Evolutionary conservation across 2,797 vertebrate species (phyloP).

Genomic region (Enteromius anoplus): DNA sequence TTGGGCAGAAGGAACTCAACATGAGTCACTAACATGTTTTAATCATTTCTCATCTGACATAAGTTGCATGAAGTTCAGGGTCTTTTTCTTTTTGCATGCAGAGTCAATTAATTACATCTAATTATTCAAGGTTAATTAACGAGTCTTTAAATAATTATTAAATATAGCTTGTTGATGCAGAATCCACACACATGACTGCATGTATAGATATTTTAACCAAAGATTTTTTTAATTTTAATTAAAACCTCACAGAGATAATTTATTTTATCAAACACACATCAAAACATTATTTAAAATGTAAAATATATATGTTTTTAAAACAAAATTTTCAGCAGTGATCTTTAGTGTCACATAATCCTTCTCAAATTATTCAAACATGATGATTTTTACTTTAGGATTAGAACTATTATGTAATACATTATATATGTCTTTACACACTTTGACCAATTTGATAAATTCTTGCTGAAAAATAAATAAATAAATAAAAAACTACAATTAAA

Average conservation of each 20-base stretch:
- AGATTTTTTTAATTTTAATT: too few relatives aligned
- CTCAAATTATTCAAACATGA: neutral
- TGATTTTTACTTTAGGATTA: neutral
- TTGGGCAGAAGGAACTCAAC: slow-evolving; percentile 44
- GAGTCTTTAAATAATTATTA: slow-evolving; percentile 4
- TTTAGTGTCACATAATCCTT: neutral
- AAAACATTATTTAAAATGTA: too few relatives aligned
- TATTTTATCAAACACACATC: too few relatives aligned
- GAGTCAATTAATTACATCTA: slow-evolving; percentile 52
- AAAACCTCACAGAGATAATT: too few relatives aligned
- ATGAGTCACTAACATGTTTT: slow-evolving; percentile 54
- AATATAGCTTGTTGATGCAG: neutral
- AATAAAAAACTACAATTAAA: too few relatives aligned
- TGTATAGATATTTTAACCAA: neutral
- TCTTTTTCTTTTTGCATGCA: slow-evolving; percentile 27
- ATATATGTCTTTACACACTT: neutral
- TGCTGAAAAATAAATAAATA: too few relatives aligned
- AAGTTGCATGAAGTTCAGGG: slow-evolving; percentile 46
- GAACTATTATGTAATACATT: neutral
- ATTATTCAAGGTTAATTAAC: slow-evolving; percentile 42
- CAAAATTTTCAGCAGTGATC: neutral
- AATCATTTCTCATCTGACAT: slow-evolving; percentile 55
- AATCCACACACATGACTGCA: neutral
- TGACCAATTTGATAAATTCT: neutral
- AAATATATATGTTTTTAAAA: neutral